These are phyloP conservation scores for Cosmia trapezina DNA, from an alignment of 2,888 invertebrate species.

Conservation along the genomic window DNA sequence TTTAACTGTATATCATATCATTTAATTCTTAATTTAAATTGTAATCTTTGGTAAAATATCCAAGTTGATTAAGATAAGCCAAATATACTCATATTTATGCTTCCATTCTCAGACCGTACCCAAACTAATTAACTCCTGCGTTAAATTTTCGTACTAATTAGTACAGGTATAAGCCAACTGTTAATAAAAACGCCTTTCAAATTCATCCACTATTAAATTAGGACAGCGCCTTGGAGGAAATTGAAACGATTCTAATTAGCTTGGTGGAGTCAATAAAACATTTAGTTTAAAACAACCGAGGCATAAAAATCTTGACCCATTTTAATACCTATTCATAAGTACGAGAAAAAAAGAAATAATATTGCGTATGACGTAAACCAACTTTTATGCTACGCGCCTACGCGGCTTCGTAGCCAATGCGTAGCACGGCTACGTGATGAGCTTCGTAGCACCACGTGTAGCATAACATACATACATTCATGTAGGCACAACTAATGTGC, in stretches of 20 bases:
- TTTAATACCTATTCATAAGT: conserved; percentile 16
- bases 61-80: conserved; percentile 52
- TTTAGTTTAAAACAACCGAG: conserved; percentile 23
- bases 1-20: conserved; percentile 3
- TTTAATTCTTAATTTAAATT: conserved; percentile 45
- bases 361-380: conserved; percentile 32
- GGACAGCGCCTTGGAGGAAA: conserved; percentile 30
- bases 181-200: conserved; percentile 57
- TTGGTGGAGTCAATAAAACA: conserved; percentile 27
- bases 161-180: conserved; percentile 55
- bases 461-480: neutral
- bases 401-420: conserved; percentile 52
- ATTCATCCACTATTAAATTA: conserved; percentile 55
- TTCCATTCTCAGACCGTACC: conserved; percentile 52
- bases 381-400: conserved; percentile 56
- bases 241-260: conserved; percentile 56
- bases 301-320: conserved; percentile 23
- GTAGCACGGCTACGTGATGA: conserved; percentile 55
- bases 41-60: conserved; percentile 38
- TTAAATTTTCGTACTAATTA: conserved; percentile 59
- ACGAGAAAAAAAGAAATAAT: conserved; percentile 18
- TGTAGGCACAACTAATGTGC: neutral
- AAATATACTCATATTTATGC: conserved; percentile 45
- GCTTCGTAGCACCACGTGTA: conserved; percentile 39
- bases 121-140: conserved; percentile 52